These are phyloP conservation scores for Gambusia yucatana DNA, from an alignment of 2,797 vertebrate species.

Conservation along the genomic window DNA sequence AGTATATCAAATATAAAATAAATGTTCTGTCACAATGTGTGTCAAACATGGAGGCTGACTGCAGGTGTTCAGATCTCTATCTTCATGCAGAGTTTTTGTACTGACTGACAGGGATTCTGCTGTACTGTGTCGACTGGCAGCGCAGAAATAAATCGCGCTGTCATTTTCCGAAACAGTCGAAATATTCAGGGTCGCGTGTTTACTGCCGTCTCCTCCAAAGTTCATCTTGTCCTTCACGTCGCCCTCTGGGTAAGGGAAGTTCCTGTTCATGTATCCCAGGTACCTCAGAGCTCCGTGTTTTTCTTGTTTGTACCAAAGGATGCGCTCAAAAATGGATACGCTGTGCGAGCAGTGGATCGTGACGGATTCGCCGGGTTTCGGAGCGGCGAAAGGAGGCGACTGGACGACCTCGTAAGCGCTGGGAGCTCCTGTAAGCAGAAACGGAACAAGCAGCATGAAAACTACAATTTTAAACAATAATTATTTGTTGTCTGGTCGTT, in stretches of 20 bases:
- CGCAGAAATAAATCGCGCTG: slow-evolving; percentile 30
- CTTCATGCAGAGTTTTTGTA: slow-evolving; percentile 14
- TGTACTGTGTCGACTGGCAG: slow-evolving; percentile 13
- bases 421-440: background rate
- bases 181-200: slow-evolving; percentile 29
- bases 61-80: slow-evolving; percentile 37
- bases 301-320: slow-evolving; percentile 63
- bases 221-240: slow-evolving; percentile 31
- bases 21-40: background rate
- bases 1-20: background rate
- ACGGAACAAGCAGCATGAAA: background rate
- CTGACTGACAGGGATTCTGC: background rate
- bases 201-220: slow-evolving; percentile 25
- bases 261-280: slow-evolving; percentile 37
- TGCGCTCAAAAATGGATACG: background rate
- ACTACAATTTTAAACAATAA: accelerated
- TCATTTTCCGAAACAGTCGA: slow-evolving; percentile 21
- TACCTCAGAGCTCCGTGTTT: slow-evolving; percentile 6
- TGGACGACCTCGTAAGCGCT: slow-evolving; percentile 10
- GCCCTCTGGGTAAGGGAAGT: accelerated
- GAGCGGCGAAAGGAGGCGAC: slow-evolving; percentile 29
- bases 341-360: slow-evolving; percentile 44
- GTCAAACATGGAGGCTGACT: background rate
- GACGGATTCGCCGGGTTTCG: slow-evolving; percentile 17
- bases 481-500: background rate